Evolutionary conservation across 2,797 vertebrate species (phyloP), one percentile per base, ranked within the genome.

Genomic region (Hippocampus kuda): DNA sequence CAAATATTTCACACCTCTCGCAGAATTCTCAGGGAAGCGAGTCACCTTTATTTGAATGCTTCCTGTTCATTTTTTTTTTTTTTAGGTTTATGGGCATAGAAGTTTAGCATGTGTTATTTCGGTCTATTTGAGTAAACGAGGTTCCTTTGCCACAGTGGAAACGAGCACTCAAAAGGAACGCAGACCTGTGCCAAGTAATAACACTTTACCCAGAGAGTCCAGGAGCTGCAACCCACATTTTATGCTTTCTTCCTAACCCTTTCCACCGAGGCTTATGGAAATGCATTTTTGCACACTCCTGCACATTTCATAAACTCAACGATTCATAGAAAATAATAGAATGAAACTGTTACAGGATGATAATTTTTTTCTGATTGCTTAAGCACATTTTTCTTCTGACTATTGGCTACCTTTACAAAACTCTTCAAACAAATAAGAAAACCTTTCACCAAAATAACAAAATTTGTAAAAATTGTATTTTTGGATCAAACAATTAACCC

Each of bases 121-220:
- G 41, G 48, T 65, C 67, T 67, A 59, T 16, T 34, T 56, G 54
- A 18, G n/a, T 68, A 65, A 73, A 67, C 75, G 27, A 69, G 68
- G 56, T 41, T 27, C 24, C 24, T 48, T 65, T 11, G 4, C 38
- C 24, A 16, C 56, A 68, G 53, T 69, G 66, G 42, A 72, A 69
- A 51, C 10, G 34, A 59, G 56, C 54, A 27, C 53, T 24, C 22
- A n/a, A 27, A 60, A 26, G 30, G 57, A 34, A 24, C 27, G 27
- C 60, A 7, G 34, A 48, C 24, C 44, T 27, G 13, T 48, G 63
- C 44, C 42, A 64, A 41, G 41, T 41, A n/a, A 41, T 44, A 64
- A 64, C 62, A 48, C 63, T 65, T 27, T 18, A 65, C 24, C 7
- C 24, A 2, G 24, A 24, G 22, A 64, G 44, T 64, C 62, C 41